Conservation (phyloP, 1,140 invertebrate species). For the Tetramorium parvispinum region DNA sequence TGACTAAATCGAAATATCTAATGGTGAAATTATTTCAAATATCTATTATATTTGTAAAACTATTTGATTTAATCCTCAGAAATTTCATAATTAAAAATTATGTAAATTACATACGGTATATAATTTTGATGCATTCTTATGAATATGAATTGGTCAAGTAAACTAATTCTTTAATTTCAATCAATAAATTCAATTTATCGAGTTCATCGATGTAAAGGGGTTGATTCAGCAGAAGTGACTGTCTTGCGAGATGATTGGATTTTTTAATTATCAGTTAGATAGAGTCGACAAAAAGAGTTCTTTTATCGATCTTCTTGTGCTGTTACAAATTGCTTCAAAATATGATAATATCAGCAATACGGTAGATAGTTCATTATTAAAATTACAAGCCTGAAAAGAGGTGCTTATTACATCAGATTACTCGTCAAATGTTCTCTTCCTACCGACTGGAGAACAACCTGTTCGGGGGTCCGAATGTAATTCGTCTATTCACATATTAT, state of each 20-base stretch:
- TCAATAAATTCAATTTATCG: neutral
- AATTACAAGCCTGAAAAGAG: slow-evolving; percentile 3
- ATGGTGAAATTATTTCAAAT: neutral
- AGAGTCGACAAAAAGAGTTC: neutral
- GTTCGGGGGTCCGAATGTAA: neutral
- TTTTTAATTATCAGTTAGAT: neutral
- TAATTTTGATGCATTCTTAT: neutral
- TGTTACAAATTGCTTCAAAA: neutral
- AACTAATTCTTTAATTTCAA: neutral
- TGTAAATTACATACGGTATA: neutral
- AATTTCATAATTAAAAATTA: neutral
- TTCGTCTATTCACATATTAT: slow-evolving; percentile 33
- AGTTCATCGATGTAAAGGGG: neutral
- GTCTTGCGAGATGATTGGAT: neutral
- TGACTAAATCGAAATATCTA: neutral
- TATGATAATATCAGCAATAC: neutral
- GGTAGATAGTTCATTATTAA: neutral
- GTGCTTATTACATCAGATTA: neutral
- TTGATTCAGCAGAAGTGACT: neutral
- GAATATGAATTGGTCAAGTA: neutral
- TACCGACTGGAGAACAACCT: neutral
- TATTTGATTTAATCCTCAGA: neutral
- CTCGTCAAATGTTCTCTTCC: neutral
- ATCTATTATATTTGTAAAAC: neutral
- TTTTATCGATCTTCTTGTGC: neutral